Evolutionary conservation across 2,888 invertebrate genomes (phyloP), one percentile per base, ranked within the genome.

Genomic region (Meta bourneti): DNA sequence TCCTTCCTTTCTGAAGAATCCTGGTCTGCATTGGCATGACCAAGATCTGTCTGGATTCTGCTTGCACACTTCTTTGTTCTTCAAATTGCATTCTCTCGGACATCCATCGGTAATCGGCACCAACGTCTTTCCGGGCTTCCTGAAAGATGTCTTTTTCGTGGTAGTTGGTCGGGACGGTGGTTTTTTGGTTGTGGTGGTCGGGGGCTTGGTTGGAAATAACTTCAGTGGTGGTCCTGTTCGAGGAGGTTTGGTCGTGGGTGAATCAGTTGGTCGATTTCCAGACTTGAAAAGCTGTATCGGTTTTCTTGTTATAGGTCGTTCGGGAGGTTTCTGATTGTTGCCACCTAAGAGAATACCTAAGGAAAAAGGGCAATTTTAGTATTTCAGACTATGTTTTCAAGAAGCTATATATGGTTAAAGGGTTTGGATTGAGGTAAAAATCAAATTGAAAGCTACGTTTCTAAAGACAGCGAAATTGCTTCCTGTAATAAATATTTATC

Each of bases 11-110:
- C 93, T 93, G 52, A 94, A 93, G 90, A 93, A 94, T n/a, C 94
- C 94, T 6, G 94, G 93, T 69, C 94, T 93, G 80, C 94, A 94
- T 71, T 93, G 93, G 80, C 94, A 94, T 69, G 93, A 92, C 92
- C 93, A 94, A 5, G 90, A 93, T 0, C 93, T 94, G n/a, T 93
- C 92, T 16, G 91, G 81, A 72, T 93, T 93, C 78, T 92, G 90
- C 77, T 93, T 93, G 90, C 94, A 94, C 6, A 94, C 93, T 84
- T 94, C 94, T 54, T 94, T 93, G 61, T 93, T 93, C 13, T 93
- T 93, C 16, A 93, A 89, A 52, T 93, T 93, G 83, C 94, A 94
- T 83, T 93, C 94, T 2, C 94, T 94, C n/a, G 88, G 90, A 84
- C 94, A 94, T 16, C 82, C 92, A 69, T 91, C 91, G 1, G 75